Evolutionary conservation across 2,888 invertebrate species (phyloP).

Genomic region (Lamellibrachia columna): DNA sequence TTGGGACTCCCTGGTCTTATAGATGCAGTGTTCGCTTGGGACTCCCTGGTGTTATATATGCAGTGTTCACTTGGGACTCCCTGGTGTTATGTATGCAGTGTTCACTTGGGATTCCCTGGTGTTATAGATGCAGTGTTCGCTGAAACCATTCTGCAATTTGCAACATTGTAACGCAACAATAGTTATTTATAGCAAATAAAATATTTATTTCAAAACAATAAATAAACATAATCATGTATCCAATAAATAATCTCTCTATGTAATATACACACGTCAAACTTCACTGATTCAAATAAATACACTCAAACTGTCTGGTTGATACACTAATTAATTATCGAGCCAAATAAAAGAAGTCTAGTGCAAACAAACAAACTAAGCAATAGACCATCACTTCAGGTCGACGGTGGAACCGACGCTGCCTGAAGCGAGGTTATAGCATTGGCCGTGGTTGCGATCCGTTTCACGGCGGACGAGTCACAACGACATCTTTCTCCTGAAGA

Average conservation of each 20-base stretch:
- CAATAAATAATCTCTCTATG: slow-evolving; percentile 7
- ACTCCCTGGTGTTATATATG: too few species aligned
- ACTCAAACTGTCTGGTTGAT: too few species aligned
- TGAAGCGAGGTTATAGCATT: not conserved
- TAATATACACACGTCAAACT: not conserved
- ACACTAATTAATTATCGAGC: not conserved
- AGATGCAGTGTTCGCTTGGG: too few species aligned
- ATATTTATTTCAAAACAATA: slow-evolving; percentile 12
- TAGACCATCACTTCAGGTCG: not conserved
- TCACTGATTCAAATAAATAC: not conserved
- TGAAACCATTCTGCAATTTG: not conserved
- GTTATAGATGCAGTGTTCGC: not conserved
- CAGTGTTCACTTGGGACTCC: too few species aligned
- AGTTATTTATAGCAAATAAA: not conserved
- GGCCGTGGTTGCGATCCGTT: not conserved
- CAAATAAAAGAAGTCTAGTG: not conserved
- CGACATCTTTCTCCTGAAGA: not conserved
- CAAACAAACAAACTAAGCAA: not conserved
- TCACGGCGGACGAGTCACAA: not conserved
- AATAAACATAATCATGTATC: not conserved
- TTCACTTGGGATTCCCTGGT: not conserved
- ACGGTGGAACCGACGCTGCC: not conserved
- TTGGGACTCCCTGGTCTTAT: too few species aligned
- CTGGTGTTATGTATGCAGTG: too few species aligned
- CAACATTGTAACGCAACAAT: not conserved